Conservation (phyloP, 1,140 invertebrate species). For the Ladona fulva region DNA sequence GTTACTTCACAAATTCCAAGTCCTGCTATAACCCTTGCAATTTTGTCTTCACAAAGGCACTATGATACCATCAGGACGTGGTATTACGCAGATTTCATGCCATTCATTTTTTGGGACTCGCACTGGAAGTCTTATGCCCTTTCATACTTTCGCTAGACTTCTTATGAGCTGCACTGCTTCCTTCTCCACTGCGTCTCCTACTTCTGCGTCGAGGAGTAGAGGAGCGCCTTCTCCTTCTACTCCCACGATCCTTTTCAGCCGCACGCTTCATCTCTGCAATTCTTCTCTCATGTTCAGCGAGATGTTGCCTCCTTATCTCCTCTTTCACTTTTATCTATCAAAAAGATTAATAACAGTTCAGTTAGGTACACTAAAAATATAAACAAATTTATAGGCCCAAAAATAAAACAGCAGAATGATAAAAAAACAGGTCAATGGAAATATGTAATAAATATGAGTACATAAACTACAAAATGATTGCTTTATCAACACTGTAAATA, state of each 20-base stretch:
- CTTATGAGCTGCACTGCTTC: background rate
- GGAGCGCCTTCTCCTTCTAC: background rate
- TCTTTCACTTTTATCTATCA: slow-evolving; percentile 76
- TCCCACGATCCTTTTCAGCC: background rate
- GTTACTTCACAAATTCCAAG: background rate
- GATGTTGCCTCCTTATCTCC: slow-evolving; percentile 71
- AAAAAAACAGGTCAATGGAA: too few species aligned
- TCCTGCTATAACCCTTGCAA: background rate
- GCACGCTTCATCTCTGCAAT: slow-evolving; percentile 55
- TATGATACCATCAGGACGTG: background rate
- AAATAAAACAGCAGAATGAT: too few species aligned
- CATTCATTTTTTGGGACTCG: background rate
- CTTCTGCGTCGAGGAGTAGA: background rate
- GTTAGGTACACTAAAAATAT: too few species aligned
- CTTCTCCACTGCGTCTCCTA: background rate
- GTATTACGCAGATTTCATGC: background rate
- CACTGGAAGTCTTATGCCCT: background rate
- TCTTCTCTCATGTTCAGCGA: slow-evolving; percentile 72
- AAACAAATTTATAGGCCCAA: too few species aligned
- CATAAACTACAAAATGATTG: too few species aligned
- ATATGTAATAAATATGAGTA: too few species aligned
- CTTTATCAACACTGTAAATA: too few species aligned
- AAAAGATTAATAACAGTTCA: slow-evolving; percentile 13
- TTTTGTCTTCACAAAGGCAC: background rate
- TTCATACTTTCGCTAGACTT: background rate